These are phyloP conservation scores for Oncorhynchus clarkii DNA, from an alignment of 2,113 vertebrate species.

Conservation along the genomic window DNA sequence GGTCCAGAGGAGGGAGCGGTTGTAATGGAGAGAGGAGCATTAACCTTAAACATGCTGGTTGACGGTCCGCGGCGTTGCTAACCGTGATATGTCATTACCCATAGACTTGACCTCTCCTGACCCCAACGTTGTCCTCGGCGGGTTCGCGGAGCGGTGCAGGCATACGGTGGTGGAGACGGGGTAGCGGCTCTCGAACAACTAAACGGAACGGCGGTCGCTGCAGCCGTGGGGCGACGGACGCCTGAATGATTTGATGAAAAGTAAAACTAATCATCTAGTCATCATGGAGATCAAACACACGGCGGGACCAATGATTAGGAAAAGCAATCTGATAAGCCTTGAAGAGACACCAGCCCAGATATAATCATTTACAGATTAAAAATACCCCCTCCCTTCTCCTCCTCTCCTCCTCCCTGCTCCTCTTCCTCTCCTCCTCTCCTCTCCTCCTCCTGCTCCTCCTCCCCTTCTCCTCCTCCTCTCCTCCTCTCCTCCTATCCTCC, in stretches of 20 bases:
- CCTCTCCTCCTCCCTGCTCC: neutral
- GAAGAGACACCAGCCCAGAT: slow-evolving; percentile 78
- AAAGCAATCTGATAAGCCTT: slow-evolving; percentile 86
- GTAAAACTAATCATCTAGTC: slow-evolving; percentile 94
- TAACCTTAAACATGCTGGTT: slow-evolving; percentile 89
- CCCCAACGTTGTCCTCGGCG: slow-evolving; percentile 84
- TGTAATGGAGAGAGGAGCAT: slow-evolving; percentile 86
- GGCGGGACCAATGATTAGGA: slow-evolving; percentile 89
- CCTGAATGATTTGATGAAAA: slow-evolving; percentile 99
- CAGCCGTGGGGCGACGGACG: slow-evolving; percentile 79
- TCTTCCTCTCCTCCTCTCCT: neutral
- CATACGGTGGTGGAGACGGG: slow-evolving; percentile 74
- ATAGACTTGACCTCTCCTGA: slow-evolving; percentile 91
- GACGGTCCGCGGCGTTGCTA: neutral
- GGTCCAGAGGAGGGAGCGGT: slow-evolving; percentile 61
- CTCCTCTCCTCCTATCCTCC: too few species aligned
- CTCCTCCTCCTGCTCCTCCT: neutral
- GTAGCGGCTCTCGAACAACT: slow-evolving; percentile 83
- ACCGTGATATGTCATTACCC: slow-evolving; percentile 94
- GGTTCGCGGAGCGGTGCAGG: slow-evolving; percentile 34
- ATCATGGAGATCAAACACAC: slow-evolving; percentile 98
- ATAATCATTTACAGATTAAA: slow-evolving; percentile 81
- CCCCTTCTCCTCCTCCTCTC: neutral
- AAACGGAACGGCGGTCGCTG: slow-evolving; percentile 94
- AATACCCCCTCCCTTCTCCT: slow-evolving; percentile 21